These are phyloP conservation scores for Astreopora myriophthalma DNA, from an alignment of 64 coral and sea anemone species.

Conservation along the genomic window DNA sequence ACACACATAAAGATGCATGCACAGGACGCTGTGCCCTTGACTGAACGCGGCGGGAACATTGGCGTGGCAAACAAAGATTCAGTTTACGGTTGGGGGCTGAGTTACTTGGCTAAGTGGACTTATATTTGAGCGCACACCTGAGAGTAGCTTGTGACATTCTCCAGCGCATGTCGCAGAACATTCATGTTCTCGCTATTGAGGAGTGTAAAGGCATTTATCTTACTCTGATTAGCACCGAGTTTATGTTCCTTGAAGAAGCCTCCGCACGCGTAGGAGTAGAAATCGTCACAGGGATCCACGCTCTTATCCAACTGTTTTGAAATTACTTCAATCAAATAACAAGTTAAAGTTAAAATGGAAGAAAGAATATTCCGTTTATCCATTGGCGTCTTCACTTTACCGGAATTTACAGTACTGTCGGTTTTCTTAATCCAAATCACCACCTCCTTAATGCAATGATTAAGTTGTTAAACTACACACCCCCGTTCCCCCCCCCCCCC, in stretches of 20 bases:
- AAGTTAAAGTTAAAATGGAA: background rate
- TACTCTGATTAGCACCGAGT: background rate
- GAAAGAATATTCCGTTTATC: background rate
- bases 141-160: background rate
- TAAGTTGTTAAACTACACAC: too few relatives aligned
- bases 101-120: too few relatives aligned
- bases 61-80: too few relatives aligned
- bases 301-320: constrained; percentile 43
- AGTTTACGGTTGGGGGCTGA: too few relatives aligned
- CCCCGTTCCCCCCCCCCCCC: too few relatives aligned
- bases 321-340: background rate
- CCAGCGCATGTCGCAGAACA: constrained; percentile 4
- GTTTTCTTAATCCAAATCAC: too few relatives aligned
- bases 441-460: too few relatives aligned
- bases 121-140: background rate
- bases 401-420: too few relatives aligned
- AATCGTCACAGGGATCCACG: constrained; percentile 72
- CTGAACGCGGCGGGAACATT: too few relatives aligned
- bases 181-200: background rate
- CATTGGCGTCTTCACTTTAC: background rate
- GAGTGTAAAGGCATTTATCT: background rate
- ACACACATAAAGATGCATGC: too few relatives aligned
- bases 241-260: constrained; percentile 58
- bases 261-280: constrained; percentile 75
- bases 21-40: too few relatives aligned